Conservation (phyloP, 2,797 vertebrate species). For the Ptychadena robeensis region DNA sequence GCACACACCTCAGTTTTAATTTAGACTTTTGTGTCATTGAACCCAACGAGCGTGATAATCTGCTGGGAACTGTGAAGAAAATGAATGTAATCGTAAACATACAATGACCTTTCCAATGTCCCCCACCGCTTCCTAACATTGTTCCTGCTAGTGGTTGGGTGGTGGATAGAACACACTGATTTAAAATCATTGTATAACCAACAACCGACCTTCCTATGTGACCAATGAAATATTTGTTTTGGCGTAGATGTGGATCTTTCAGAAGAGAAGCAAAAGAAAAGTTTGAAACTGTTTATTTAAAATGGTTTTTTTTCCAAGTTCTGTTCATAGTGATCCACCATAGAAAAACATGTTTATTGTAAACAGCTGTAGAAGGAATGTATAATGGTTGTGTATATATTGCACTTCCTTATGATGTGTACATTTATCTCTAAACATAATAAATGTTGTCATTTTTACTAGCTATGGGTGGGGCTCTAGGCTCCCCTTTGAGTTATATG, state of each 20-base stretch:
- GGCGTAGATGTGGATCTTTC: slow-evolving; percentile 10
- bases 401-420: too few relatives aligned
- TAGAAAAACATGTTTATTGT: background rate
- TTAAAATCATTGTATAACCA: background rate
- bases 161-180: background rate
- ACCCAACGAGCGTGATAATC: slow-evolving; percentile 5
- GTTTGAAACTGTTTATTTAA: background rate
- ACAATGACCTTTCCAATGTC: slow-evolving; percentile 45
- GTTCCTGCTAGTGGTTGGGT: slow-evolving; percentile 35
- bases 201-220: background rate
- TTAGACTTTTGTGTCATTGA: slow-evolving; percentile 15
- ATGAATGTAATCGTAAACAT: slow-evolving; percentile 44
- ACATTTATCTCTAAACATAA: too few relatives aligned
- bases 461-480: too few relatives aligned
- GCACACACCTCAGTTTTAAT: slow-evolving; percentile 7
- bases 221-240: background rate
- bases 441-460: too few relatives aligned
- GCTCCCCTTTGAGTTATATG: too few relatives aligned
- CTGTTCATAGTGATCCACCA: background rate
- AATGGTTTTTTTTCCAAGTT: background rate
- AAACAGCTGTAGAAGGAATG: background rate
- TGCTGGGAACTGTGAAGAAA: slow-evolving; percentile 39
- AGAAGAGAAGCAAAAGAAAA: background rate
- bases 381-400: too few relatives aligned
- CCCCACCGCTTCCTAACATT: slow-evolving; percentile 55